Evolutionary conservation across 2,888 invertebrate genomes (phyloP).

Genomic region (Heliconius sara): DNA sequence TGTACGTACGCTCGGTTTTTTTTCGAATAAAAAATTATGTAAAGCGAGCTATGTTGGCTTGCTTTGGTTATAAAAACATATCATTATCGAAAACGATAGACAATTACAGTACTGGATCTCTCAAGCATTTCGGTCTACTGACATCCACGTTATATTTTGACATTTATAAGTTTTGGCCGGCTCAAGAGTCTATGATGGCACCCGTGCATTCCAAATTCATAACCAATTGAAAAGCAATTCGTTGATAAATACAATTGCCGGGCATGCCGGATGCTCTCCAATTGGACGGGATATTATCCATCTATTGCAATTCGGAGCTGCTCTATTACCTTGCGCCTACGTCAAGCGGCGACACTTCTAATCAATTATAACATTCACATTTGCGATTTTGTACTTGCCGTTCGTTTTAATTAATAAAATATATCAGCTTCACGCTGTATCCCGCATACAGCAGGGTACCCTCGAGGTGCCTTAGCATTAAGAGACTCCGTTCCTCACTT

Average conservation of each 20-base stretch:
- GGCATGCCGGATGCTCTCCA: constrained; percentile 63
- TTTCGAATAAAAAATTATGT: no score
- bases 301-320: constrained; percentile 53
- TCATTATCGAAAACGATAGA: neutral
- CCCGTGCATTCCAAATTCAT: constrained; percentile 48
- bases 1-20: no score
- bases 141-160: constrained; percentile 31
- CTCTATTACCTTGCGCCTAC: constrained; percentile 54
- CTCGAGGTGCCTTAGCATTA: no score
- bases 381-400: constrained; percentile 1
- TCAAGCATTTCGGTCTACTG: neutral
- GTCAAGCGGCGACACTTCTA: constrained; percentile 49
- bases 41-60: no score
- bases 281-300: constrained; percentile 68
- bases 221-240: constrained; percentile 66
- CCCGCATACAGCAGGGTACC: no score
- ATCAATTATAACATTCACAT: constrained; percentile 44
- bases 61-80: neutral
- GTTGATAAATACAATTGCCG: constrained; percentile 66
- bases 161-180: constrained; percentile 35
- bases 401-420: neutral
- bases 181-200: constrained; percentile 38
- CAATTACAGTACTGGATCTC: neutral
- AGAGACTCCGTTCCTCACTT: no score
- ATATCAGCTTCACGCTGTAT: no score